These are phyloP conservation scores for Cossypha niveicapilla DNA, from an alignment of 2,797 vertebrate species.

Conservation along the genomic window DNA sequence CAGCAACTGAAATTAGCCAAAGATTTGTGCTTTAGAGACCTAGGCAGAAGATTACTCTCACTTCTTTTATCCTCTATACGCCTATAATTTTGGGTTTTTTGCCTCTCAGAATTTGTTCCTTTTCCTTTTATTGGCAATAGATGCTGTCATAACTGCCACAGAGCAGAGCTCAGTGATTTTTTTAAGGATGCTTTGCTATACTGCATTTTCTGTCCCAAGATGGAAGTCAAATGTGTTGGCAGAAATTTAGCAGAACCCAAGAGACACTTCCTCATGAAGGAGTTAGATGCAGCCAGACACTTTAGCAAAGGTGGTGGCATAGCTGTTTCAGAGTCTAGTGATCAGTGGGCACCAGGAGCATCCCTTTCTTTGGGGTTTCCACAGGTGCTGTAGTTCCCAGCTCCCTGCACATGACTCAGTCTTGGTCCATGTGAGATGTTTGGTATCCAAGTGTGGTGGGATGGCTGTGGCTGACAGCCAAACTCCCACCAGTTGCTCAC, in stretches of 20 bases:
- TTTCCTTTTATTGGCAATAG: constrained; percentile 32
- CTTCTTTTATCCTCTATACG: neutral
- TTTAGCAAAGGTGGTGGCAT: neutral
- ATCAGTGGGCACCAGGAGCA: neutral
- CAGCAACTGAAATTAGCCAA: neutral
- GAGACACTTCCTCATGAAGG: neutral
- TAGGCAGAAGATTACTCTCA: neutral
- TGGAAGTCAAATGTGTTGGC: neutral
- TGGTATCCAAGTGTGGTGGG: neutral
- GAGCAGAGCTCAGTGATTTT: constrained; percentile 7
- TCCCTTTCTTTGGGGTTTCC: neutral
- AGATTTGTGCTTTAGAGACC: constrained; percentile 18
- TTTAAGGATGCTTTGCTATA: constrained; percentile 18
- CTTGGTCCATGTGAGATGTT: neutral
- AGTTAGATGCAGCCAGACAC: neutral
- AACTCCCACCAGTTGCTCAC: neutral
- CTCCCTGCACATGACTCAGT: neutral
- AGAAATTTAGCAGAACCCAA: neutral
- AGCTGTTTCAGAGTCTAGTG: neutral
- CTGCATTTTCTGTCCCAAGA: constrained; percentile 22
- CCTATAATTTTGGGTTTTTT: neutral
- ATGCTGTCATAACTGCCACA: neutral
- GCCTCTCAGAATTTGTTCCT: neutral
- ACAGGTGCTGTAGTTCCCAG: neutral
- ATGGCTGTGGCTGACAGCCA: neutral